Percentiles rank a stretch among this genome's conserved stretches.
Conservation (phyloP, 2,113 vertebrate species). For the Pteropus alecto region DNA sequence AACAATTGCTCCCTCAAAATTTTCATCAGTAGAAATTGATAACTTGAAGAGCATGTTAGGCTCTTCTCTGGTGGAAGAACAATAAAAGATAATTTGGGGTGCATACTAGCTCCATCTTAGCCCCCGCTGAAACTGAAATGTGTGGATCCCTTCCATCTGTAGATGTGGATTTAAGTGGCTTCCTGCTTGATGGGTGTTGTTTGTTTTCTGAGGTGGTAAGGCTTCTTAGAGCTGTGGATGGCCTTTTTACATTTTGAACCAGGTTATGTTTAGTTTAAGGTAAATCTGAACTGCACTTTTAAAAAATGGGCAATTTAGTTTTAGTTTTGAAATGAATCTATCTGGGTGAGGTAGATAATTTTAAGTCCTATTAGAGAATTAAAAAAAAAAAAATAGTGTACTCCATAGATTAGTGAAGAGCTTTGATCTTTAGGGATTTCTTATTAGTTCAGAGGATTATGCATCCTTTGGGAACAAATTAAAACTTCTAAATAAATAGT, state of each 20-base stretch:
- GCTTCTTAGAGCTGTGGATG: not conserved
- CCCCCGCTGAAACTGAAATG: not conserved
- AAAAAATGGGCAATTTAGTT: not conserved
- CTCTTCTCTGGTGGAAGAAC: not conserved
- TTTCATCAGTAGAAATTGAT: not conserved
- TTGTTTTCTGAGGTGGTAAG: not conserved
- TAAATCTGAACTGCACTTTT: not conserved
- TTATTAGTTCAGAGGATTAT: slow-evolving; percentile 3
- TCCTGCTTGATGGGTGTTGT: not conserved
- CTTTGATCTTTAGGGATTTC: slow-evolving; percentile 8
- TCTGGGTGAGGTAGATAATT: not conserved
- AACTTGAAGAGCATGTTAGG: not conserved
- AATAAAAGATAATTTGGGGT: not conserved
- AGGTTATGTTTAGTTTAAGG: not conserved
- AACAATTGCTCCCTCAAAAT: not conserved
- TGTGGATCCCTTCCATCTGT: not conserved
- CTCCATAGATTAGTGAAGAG: not conserved
- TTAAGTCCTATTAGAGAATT: slow-evolving; percentile 22
- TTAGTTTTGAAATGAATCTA: not conserved
- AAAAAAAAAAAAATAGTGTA: not conserved
- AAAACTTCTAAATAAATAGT: not conserved
- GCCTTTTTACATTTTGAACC: not conserved
- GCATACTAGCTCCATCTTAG: not conserved
- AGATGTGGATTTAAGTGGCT: not conserved
- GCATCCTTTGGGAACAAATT: not conserved